Percentiles rank a stretch among this genome's conserved stretches.
These are phyloP conservation scores for Lineus longissimus DNA, from an alignment of 1,140 invertebrate species.

Conservation along the genomic window DNA sequence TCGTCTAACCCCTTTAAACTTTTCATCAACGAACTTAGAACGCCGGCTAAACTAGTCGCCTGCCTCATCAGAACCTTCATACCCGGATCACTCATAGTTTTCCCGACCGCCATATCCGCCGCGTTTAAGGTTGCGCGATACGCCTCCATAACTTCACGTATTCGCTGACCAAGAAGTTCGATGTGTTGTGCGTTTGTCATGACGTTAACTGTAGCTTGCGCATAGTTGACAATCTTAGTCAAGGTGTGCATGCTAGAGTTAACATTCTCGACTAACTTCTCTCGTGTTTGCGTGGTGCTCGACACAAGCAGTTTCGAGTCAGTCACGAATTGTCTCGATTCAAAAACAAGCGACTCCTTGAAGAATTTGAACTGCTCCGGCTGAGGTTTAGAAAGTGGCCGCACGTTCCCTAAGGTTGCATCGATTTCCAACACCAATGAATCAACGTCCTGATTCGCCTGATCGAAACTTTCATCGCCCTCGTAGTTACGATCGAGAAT, in stretches of 20 bases:
- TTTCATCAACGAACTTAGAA: constrained; percentile 73
- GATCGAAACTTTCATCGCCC: constrained; percentile 25
- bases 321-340: constrained; percentile 75
- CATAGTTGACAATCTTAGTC: constrained; percentile 52
- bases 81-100: constrained; percentile 51
- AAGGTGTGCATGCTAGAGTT: constrained; percentile 43
- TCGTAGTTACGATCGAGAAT: constrained; percentile 32
- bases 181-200: constrained; percentile 72
- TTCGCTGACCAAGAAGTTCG: constrained; percentile 71
- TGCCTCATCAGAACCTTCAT: constrained; percentile 62
- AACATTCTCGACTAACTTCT: constrained; percentile 59
- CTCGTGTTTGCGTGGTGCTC: constrained; percentile 64
- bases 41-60: constrained; percentile 75
- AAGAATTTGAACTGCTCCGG: constrained; percentile 47
- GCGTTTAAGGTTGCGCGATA: constrained; percentile 61
- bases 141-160: constrained; percentile 74
- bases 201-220: constrained; percentile 55
- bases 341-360: constrained; percentile 71
- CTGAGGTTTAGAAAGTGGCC: neutral
- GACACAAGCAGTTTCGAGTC: constrained; percentile 79
- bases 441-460: constrained; percentile 38
- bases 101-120: constrained; percentile 48
- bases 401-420: constrained; percentile 30
- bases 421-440: constrained; percentile 36
- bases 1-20: constrained; percentile 70